Base-by-base conservation (phyloP, 2,888 invertebrate species). In the Branchipolynoe longqiensis region DNA sequence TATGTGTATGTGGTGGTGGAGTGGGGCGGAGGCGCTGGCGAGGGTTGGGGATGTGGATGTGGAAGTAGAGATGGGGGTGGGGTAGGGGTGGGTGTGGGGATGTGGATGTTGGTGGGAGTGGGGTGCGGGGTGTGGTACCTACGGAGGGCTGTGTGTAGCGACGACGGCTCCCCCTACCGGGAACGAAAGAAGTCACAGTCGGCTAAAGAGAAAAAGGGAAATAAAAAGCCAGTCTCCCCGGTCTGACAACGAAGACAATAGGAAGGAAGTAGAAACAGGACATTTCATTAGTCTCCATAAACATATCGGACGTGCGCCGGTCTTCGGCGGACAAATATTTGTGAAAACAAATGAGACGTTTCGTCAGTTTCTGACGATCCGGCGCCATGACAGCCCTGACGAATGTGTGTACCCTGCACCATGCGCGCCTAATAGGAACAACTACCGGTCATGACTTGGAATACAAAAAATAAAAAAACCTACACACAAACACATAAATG, bases 261-360 rank as follows among this genome's bases (percentile, higher is more conserved):
- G 31, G 31, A 62, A 62, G 3, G 3, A 62, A 62, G 3, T 1
- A 48, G 18, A 48, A 48, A 18, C 62, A 62, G 31, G 31, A 25
- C 8, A 54, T 78, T 78, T 78, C 78, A 78, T 78, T 54, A 78
- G 28, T 40, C 28, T n/a, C 48, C 28, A 41, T 78, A 54, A n/a
- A 78, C 78, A 54, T 78, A 78, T 78, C 48, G 25, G 48, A 48
- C 48, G 78, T 78, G 48, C 48, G 41, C 54, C 12, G 18, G 31
- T 28, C 8, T 28, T 12, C 3, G 40, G n/a, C n/a, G 8, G 78
- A n/a, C 78, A 78, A n/a, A 78, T 78, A 78, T 78, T 78, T 78
- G 78, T 78, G 25, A 78, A 78, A 78, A 41, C 78, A 78, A 78
- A 78, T 41, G 78, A 78, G 78, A 78, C 48, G 78, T n/a, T n/a